Base-by-base conservation (phyloP, 1,140 invertebrate species). In the Magallana ariakensis region DNA sequence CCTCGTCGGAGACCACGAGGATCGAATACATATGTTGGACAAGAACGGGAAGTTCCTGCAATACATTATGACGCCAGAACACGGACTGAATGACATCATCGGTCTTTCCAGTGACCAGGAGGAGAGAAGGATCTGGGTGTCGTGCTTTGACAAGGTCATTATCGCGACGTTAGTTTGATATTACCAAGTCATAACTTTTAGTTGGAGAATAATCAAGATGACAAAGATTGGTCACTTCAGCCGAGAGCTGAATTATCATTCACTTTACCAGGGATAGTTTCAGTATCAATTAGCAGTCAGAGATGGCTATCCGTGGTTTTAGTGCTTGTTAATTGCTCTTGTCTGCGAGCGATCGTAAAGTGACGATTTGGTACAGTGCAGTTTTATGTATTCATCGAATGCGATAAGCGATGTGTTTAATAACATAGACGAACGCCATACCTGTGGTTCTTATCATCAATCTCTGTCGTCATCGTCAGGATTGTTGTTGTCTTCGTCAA, bases 81-180 rank as follows among this genome's bases (percentile, higher is more conserved):
- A 84, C 7, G 82, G 82, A 6, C 53, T 84, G 53, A 60, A 57
- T 46, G 82, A 84, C 16, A 60, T 84, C 15, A 57, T 84, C 11
- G 55, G 55, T 10, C 22, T 84, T 16, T 84, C 82, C 4, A 58
- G 53, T 46, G 82, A 84, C 82, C 55, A 19, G 19, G 26, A 57
- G 15, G 57, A 58, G 55, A 84, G 58, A 26, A 60, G 82, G 46
- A 84, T 84, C 10, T 84, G 82, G 82, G 56, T 60, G 10, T 84
- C 55, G 10, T 84, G 82, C 22, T 84, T 26, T 57, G 82, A 84
- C 56, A 84, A 62, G 58, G 56, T 84, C 55, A 60, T 84, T n/a
- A 56, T 84, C 22, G 82, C 82, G 33, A 82, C 80, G 6, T 56
- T 82, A 56, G 80, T 55, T 54, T 56, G 60, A 16, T 3, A 46